Base-by-base conservation (phyloP, 2,797 vertebrate species). In the Pseudomugil tenellus region DNA sequence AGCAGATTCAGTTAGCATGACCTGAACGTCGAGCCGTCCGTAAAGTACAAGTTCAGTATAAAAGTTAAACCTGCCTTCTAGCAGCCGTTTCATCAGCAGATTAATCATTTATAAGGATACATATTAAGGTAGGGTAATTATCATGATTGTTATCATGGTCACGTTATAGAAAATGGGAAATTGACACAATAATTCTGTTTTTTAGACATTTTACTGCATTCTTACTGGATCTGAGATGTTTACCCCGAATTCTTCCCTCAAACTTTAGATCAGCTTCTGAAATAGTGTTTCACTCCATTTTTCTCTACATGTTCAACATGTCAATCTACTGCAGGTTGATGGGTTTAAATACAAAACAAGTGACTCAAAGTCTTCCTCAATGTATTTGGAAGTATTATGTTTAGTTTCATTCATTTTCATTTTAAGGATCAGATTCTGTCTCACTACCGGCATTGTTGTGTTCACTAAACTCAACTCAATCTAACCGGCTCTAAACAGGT, bases 1-100 rank as follows among this genome's bases (percentile, higher is more conserved):
- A 79, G 67, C 10, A 68, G 49, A 67, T 72, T 12, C 19, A 70
- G 81, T 56, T 21, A 21, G 39, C 52, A 81, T 3, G 14, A 29
- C 61, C 76, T 52, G 31, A 84, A 79, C 83, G 76, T 71, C 65
- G 79, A 79, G 46, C 26, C 51, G 26, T 29, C 49, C 9, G 16
- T 16, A 14, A 25, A 26, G 49, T 26, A 25, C 23, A 28, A 28
- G 49, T 17, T 52, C 25, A 28, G 25, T 6, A 52, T 28, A 52
- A 53, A 51, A 13, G 16, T 17, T 51, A 13, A 25, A 26, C 48
- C 21, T 2, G 48, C 48, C 25, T 25, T 49, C 48, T 49, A 25
- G 48, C 48, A 46, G 48, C 23, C 48, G 2, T 49, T 49, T 23
- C 23, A 49, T n/a, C 1, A 23, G 21, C 46, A 21, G 46, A 23